Base-by-base conservation (phyloP, 1,140 invertebrate species). In the Aphidius gifuensis region DNA sequence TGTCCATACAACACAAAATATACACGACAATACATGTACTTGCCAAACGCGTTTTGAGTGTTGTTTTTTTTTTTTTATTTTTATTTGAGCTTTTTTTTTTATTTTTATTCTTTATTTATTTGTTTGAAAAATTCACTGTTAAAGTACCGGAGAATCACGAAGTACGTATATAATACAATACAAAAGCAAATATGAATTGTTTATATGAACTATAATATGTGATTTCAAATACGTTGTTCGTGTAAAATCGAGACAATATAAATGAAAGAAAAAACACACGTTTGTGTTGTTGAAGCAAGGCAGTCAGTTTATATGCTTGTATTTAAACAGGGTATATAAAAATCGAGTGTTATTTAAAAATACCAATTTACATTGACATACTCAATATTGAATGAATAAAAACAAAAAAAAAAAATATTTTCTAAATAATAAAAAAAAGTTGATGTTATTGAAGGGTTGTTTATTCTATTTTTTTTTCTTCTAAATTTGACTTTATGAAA, bases 11-110 rank as follows among this genome's bases (percentile, higher is more conserved):
- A 44, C 9, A 44, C 7, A 44, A 44, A 11, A 32, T 32, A 32
- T 32, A 32, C 23, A 38, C 62, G 51, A 60, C 62, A 59, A 60
- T 58, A 68, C 70, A 74, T 66, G 72, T 72, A 32, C 38, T 38
- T 32, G 50, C 32, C 38, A 55, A 55, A 55, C 39, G 53, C 53
- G 53, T 73, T 71, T 77, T 69, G 70, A 77, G 77, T 78, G 76
- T 77, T 67, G 62, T 32, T 32, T 32, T 32, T 32, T 23, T 23
- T 2, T 32, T 32, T 3, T 32, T 32, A 32, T 32, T 32, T 32
- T 32, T 32, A 32, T 16, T 16, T 16, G 16, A 16, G 16, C 16
- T 32, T 32, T 32, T 32, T 32, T 32, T 32, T 32, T 32, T 32
- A 32, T 32, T 32, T 3, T 32, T 32, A 32, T 32, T 32, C 4